These are phyloP conservation scores for Drosophila testacea DNA, from an alignment of 2,888 invertebrate genomes.

Conservation along the genomic window DNA sequence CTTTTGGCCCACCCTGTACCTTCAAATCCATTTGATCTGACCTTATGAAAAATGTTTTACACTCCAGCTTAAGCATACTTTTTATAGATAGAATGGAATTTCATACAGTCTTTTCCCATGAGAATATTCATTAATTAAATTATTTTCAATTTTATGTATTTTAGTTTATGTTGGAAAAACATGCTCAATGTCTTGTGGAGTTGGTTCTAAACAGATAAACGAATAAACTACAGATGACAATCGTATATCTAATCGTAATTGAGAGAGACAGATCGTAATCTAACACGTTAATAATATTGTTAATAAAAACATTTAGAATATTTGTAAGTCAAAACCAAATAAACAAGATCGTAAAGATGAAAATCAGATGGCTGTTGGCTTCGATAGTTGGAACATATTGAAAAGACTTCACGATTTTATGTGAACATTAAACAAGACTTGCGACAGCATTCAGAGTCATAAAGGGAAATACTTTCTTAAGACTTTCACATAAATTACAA, in stretches of 20 bases:
- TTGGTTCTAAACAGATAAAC: background rate
- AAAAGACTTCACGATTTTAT: conserved; percentile 65
- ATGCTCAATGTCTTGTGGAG: conserved; percentile 16
- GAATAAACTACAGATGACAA: conserved; percentile 20
- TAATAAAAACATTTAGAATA: conserved; percentile 58
- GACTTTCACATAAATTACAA: conserved; percentile 71
- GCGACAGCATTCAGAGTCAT: conserved; percentile 17
- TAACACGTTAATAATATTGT: conserved; percentile 33
- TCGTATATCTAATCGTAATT: conserved; percentile 18
- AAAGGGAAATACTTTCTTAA: conserved; percentile 71
- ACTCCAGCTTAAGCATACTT: background rate
- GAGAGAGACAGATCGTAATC: conserved; percentile 18
- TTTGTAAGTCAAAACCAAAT: conserved; percentile 46
- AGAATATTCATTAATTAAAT: background rate
- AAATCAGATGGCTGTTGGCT: conserved; percentile 30
- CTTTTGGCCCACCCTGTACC: too few relatives aligned
- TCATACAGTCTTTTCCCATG: background rate
- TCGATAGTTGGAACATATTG: conserved; percentile 57
- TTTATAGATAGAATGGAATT: background rate
- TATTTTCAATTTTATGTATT: conserved; percentile 1
- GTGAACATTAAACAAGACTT: conserved; percentile 60
- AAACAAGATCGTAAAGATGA: conserved; percentile 70
- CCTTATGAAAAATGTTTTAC: too few relatives aligned
- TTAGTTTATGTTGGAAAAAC: conserved; percentile 19
- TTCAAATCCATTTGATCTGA: too few relatives aligned